Conservation (phyloP, 2,797 vertebrate genomes). For the Thaleichthys pacificus region DNA sequence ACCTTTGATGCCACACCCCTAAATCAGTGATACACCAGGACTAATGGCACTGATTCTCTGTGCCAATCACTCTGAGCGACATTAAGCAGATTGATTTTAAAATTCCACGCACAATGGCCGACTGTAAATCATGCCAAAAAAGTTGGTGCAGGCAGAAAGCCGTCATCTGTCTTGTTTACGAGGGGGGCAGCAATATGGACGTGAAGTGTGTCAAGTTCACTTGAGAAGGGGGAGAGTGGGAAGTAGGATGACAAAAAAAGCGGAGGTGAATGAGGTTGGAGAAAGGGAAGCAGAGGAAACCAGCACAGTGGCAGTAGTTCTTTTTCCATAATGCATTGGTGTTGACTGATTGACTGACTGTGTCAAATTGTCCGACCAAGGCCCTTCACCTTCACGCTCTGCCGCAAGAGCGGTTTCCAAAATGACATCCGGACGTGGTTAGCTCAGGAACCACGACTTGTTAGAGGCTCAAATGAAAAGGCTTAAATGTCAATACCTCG, state of each 20-base stretch:
- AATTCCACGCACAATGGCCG: conserved; percentile 57
- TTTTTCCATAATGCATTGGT: no score
- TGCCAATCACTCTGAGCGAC: conserved; percentile 63
- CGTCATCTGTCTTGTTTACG: conserved; percentile 70
- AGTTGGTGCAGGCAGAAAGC: conserved; percentile 52
- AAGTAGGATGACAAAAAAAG: conserved; percentile 46
- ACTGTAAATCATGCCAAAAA: conserved; percentile 60
- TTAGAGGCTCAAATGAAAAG: background rate
- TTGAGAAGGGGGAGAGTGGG: conserved; percentile 37
- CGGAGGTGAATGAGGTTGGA: conserved; percentile 15
- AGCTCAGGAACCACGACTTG: background rate
- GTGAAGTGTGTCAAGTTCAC: conserved; percentile 40
- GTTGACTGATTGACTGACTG: no score
- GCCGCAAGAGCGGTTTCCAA: no score
- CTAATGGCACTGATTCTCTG: conserved; percentile 64
- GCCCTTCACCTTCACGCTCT: no score
- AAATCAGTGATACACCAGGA: conserved; percentile 56
- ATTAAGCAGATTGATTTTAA: conserved; percentile 76
- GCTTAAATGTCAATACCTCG: background rate
- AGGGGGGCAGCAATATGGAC: conserved; percentile 63
- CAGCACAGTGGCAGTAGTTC: no score
- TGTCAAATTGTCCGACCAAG: no score
- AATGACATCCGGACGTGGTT: no score
- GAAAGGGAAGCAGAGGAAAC: background rate
- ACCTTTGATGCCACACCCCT: conserved; percentile 59